Base-by-base conservation (phyloP, 1,140 invertebrate genomes). In the Bombus balteatus region DNA sequence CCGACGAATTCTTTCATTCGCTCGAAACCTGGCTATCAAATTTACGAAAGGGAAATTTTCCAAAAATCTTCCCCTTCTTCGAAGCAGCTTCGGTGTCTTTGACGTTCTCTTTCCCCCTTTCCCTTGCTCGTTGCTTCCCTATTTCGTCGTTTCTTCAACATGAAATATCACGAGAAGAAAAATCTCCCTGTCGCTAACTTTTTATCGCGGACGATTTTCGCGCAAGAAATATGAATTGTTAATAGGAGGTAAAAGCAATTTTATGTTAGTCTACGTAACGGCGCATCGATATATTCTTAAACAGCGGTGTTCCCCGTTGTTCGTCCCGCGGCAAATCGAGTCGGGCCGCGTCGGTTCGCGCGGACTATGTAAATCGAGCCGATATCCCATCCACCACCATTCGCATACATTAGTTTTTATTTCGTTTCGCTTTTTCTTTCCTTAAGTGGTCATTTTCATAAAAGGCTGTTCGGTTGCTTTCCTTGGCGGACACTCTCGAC, bases 221-320 rank as follows among this genome's bases (percentile, higher is more conserved):
- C 92, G 92, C 87, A 92, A 94, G 93, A 94, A 95, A 95, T 94
- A 95, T 95, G 94, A 95, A 95, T 95, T 94, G 94, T 95, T 94
- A 95, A 94, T 95, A 94, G 92, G 93, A 92, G 94, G 91, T 95
- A 94, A 95, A 95, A 95, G 94, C 92, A 94, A 94, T 94, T 95
- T 94, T 94, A 94, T 95, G 94, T 95, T 53, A 94, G 92, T 93
- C 93, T 93, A 94, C 92, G 94, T 94, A 95, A 94, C 91, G 90
- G 84, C 89, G 88, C 90, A 89, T 90, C 93, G 90, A 94, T 94
- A 93, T 94, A 94, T 94, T 92, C 92, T 93, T 91, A 66, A 92
- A 92, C 87, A 88, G 91, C 85, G 86, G 80, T 71, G 73, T 53
- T 77, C 81, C 77, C 87, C 86, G 86, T 77, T 88, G 86, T 79